phyloP scores from a whole-genome alignment of 2,113 vertebrate genomes.

The Cinclus cinclus region DNA sequence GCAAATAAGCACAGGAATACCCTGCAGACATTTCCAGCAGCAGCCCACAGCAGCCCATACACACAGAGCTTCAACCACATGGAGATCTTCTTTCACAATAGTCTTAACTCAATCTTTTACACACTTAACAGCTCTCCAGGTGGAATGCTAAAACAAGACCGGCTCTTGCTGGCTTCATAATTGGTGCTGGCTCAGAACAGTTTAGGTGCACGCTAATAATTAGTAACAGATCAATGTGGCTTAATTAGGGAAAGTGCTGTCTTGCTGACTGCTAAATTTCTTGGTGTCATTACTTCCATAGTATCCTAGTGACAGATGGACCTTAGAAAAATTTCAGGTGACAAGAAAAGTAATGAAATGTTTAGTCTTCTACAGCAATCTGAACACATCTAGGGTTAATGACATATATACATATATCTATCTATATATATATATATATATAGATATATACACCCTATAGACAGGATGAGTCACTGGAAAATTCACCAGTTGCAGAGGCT shows the following conservation, averaged over 20 bases:
- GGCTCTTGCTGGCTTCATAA: not conserved
- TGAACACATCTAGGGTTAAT: not conserved
- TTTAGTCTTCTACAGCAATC: not conserved
- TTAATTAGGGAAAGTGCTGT: not conserved
- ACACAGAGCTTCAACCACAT: not conserved
- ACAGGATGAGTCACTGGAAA: not conserved
- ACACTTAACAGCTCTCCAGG: not conserved
- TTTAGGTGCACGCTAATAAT: not conserved
- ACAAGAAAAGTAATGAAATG: not conserved
- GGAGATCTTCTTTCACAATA: not conserved
- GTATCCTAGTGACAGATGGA: not conserved
- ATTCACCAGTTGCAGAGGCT: not conserved
- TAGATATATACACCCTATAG: not conserved
- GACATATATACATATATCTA: not conserved
- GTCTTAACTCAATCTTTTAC: not conserved
- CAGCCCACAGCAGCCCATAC: not conserved
- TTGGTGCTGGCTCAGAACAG: not conserved
- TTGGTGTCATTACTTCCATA: not conserved
- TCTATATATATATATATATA: no score
- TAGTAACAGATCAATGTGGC: not conserved
- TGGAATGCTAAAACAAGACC: not conserved
- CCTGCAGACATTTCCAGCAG: not conserved
- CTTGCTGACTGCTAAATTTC: not conserved
- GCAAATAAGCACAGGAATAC: not conserved
- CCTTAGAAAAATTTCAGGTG: not conserved